Base-by-base conservation (phyloP, 2,888 invertebrate species). In the Oligia strigilis region DNA sequence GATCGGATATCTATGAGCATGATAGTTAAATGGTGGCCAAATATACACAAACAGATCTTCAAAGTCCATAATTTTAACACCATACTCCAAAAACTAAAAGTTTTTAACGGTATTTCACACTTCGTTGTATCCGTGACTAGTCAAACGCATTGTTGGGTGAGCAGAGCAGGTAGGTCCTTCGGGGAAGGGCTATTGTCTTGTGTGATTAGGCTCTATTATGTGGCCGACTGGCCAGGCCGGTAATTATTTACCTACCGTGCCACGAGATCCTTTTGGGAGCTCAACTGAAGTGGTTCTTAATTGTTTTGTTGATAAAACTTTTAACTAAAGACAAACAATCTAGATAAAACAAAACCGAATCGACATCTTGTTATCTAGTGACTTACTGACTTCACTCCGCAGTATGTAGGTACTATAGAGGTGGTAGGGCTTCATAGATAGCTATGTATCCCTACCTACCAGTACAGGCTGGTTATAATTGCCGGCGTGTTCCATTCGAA, bases 141-240 rank as follows among this genome's bases (percentile, higher is more conserved):
- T 65, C 83, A 77, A 74, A 80, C 84, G 86, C 77, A 84, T 88
- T 87, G 90, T 88, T 81, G 77, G 78, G 85, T 80, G 75, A 79
- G 86, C 94, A 93, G 75, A 71, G 86, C 94, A 94, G 94, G 94
- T 94, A 94, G 90, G 81, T 77, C 83, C 82, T 90, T 94, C 94
- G 90, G 77, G 79, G 93, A 94, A 94, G 90, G 88, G 55, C 78
- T 67, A 88, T 93, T 94, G 94, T 94, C 92, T 93, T 91, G 90
- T 88, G 40, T 89, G 89, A 92, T 91, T 91, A 91, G 87, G 84
- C 87, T 85, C 82, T 75, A 84, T 87, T 81, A 73, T 81, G 77
- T 55, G 72, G 74, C 78, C 79, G 72, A 79, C 69, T 75, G 75
- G 88, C 74, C 80, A 58, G 78, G 78, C 82, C 78, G 65, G 73